Conservation (phyloP, 2,888 invertebrate species). For the Dermolepida albohirtum region DNA sequence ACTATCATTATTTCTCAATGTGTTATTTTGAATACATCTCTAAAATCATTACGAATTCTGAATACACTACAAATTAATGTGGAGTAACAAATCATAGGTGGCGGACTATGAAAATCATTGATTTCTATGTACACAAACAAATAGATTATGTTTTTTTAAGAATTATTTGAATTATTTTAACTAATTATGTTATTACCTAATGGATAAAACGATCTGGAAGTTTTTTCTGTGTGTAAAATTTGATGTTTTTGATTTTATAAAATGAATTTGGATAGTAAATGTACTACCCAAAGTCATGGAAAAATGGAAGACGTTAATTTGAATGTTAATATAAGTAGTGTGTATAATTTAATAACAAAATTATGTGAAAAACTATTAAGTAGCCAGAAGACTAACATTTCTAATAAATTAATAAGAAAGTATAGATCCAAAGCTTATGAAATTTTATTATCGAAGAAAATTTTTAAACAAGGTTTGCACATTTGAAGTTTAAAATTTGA, state of each 20-base stretch:
- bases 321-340: constrained; percentile 43
- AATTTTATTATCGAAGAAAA: constrained; percentile 52
- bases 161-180: too few species aligned
- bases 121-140: too few species aligned
- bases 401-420: constrained; percentile 49
- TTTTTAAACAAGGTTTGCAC: constrained; percentile 29
- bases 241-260: constrained; percentile 2
- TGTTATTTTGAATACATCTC: too few species aligned
- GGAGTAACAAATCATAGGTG: too few species aligned
- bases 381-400: constrained; percentile 12
- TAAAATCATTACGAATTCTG: too few species aligned
- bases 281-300: neutral
- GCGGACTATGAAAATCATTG: too few species aligned
- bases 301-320: constrained; percentile 13
- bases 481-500: constrained; percentile 11
- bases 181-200: too few species aligned
- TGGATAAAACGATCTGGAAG: too few species aligned
- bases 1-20: too few species aligned
- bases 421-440: constrained; percentile 58
- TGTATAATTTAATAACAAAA: constrained; percentile 57
- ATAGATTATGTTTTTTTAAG: too few species aligned
- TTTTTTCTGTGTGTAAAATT: neutral
- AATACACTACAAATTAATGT: too few species aligned
- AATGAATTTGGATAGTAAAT: constrained; percentile 4
- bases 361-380: constrained; percentile 58